Base-by-base conservation (phyloP, 2,113 vertebrate genomes). In the Odobenus rosmarus region DNA sequence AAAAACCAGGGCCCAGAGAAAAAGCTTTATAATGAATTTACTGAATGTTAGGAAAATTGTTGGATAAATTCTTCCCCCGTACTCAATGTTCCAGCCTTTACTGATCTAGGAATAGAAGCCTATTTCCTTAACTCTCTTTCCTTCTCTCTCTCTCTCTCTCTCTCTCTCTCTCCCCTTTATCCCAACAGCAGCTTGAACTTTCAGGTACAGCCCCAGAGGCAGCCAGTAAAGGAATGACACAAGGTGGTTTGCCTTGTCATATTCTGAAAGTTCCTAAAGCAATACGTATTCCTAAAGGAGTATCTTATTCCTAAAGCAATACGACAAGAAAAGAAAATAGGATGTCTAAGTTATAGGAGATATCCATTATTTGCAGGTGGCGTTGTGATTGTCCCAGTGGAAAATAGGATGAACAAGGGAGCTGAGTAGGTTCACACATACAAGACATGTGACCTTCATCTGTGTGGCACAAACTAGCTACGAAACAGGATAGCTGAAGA, bases 361-460 rank as follows among this genome's bases (percentile, higher is more conserved):
- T 7, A 26, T 4, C 31, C 21, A 1, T 16, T 19, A 13, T 79
- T 91, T 71, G 18, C 28, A 42, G 36, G 14, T 18, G 13, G 7
- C n/a, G 24, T 2, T 84, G 7, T 19, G 72, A n/a, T 57, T 49
- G 18, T 90, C 53, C 39, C 8, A 55, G 21, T 7, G 51, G 61
- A 46, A 74, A 39, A 42, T 4, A 88, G 85, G 51, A 74, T 6
- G 7, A 33, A 5, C 55, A 4, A 33, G 19, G 39, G 16, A 51
- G n/a, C 5, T 15, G 51, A 79, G 39, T 26, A 39, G 67, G 55
- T 76, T 16, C 5, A 51, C 51, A 4, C 10, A 0, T 80, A 10
- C 3, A 15, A 87, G 33, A n/a, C 26, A 2, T 0, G 4, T 55
- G 16, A 31, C 14, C 19, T 53, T 59, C 26, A 19, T 55, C 36